Percentiles rank a stretch among this genome's conserved stretches.
These are phyloP conservation scores for Ctenomys sociabilis DNA, from an alignment of 2,113 vertebrate species.

Conservation along the genomic window DNA sequence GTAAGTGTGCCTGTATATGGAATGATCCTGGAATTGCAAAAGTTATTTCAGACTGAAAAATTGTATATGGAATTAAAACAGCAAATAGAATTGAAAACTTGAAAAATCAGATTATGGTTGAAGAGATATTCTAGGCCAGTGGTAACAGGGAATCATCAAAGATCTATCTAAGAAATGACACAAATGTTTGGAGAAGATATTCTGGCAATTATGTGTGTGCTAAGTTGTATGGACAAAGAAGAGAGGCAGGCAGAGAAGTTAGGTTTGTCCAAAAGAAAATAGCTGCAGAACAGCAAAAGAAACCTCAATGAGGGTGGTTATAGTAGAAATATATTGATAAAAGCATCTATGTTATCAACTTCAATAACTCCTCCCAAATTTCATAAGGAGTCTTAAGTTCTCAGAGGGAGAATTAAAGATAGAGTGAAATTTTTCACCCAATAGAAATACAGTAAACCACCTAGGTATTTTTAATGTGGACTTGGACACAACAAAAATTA, in stretches of 20 bases:
- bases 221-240: neutral
- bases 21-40: constrained; percentile 2
- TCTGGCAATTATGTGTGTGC: neutral
- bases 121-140: neutral
- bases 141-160: neutral
- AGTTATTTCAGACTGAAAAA: neutral
- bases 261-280: neutral
- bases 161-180: constrained; percentile 4
- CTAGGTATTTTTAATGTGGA: neutral
- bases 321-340: neutral
- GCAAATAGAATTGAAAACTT: constrained; percentile 15
- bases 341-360: neutral
- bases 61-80: constrained; percentile 3
- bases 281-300: neutral
- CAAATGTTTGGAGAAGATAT: neutral
- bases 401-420: constrained; percentile 36
- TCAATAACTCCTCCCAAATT: neutral
- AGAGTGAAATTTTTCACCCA: constrained; percentile 26
- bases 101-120: constrained; percentile 37
- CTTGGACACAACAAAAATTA: neutral
- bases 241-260: neutral
- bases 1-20: neutral
- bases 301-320: neutral
- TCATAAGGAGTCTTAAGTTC: neutral
- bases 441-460: constrained; percentile 29